Percentiles rank a stretch among this genome's conserved stretches.
phyloP scores from a whole-genome alignment of 2,113 vertebrate species.

The Corvus hawaiiensis region DNA sequence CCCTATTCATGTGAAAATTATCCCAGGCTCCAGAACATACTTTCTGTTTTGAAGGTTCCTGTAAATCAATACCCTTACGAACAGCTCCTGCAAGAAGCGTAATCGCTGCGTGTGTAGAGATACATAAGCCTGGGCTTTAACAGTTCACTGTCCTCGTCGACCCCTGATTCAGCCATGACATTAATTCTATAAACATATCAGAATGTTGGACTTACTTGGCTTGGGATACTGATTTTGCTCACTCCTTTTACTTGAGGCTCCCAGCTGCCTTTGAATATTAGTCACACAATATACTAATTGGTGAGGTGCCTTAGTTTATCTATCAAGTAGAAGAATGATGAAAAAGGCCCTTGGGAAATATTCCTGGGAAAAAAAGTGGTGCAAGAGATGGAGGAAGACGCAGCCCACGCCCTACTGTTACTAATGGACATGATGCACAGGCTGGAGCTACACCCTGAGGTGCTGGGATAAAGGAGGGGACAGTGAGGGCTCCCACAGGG shows the following conservation, averaged over 20 bases:
- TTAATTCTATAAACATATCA: background rate
- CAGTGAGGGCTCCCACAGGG: background rate
- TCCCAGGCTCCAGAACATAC: conserved; percentile 10
- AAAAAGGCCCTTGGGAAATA: background rate
- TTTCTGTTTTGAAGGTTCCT: conserved; percentile 34
- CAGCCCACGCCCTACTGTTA: background rate
- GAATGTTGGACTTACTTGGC: background rate
- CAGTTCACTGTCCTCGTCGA: background rate
- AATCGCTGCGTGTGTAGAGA: background rate
- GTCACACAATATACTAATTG: background rate
- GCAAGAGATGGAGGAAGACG: background rate
- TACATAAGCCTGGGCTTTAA: background rate
- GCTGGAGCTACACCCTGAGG: background rate
- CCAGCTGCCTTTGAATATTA: background rate
- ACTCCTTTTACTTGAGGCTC: background rate
- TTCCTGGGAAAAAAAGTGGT: background rate
- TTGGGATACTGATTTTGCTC: background rate
- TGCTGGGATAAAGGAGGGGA: background rate
- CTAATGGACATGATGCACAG: background rate
- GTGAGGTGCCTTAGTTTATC: background rate
- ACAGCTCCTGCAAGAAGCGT: background rate
- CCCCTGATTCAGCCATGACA: background rate
- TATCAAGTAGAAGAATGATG: background rate
- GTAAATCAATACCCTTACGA: background rate
- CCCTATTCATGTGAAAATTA: conserved; percentile 22